phyloP scores from a whole-genome alignment of 2,888 invertebrate genomes.

The Ochlodes sylvanus region DNA sequence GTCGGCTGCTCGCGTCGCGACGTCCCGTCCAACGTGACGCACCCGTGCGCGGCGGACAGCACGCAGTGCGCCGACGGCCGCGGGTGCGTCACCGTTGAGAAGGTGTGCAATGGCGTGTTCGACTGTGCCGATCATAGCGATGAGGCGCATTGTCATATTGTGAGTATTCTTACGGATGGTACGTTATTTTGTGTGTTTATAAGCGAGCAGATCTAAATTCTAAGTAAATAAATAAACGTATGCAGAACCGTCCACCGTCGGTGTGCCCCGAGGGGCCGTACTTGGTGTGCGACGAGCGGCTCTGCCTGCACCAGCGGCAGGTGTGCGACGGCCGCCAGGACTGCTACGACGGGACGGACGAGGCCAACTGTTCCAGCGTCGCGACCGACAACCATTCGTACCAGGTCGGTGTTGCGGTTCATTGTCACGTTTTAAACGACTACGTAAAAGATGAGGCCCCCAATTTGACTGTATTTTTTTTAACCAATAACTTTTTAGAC shows the following conservation, averaged over 20 bases:
- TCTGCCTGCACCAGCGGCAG: constrained; percentile 85
- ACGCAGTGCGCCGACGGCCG: constrained; percentile 87
- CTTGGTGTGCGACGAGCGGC: constrained; percentile 71
- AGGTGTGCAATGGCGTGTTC: constrained; percentile 90
- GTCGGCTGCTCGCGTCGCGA: constrained; percentile 53
- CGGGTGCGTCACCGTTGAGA: constrained; percentile 86
- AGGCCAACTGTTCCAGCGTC: constrained; percentile 85
- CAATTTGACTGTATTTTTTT: too few relatives aligned
- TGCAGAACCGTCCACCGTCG: constrained; percentile 40
- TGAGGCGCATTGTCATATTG: constrained; percentile 78
- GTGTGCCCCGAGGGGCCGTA: constrained; percentile 48
- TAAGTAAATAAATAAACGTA: too few relatives aligned
- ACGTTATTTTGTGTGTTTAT: not conserved
- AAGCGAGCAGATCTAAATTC: too few relatives aligned
- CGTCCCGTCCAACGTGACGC: constrained; percentile 40
- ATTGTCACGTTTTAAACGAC: too few relatives aligned
- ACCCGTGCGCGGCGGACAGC: constrained; percentile 80
- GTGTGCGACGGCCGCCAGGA: constrained; percentile 89
- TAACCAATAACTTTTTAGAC: too few relatives aligned
- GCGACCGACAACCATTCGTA: constrained; percentile 50
- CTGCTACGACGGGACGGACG: constrained; percentile 91
- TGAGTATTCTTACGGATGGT: constrained; percentile 43
- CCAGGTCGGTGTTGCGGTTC: not conserved
- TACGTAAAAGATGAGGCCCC: too few relatives aligned
- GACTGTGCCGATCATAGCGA: constrained; percentile 86